Evolutionary conservation across 2,888 invertebrate genomes (phyloP), one percentile per base, ranked within the genome.

Genomic region (Patella caerulea): DNA sequence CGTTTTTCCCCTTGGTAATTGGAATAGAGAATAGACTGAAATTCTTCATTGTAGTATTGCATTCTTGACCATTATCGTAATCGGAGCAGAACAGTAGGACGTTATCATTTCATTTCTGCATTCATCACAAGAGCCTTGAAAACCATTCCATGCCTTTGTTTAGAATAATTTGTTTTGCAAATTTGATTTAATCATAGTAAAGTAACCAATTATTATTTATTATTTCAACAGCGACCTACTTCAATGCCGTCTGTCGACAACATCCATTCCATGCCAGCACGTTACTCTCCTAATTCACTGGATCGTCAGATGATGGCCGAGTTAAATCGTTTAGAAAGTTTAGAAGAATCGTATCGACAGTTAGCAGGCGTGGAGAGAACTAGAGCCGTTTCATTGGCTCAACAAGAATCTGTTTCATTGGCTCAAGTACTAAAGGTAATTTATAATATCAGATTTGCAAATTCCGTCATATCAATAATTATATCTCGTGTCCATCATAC

Each of bases 291-390:
- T 12, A 93, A 93, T 80, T 93, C 93, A 73, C 92, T 94, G 74
- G 93, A 94, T 88, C 91, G 93, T 84, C 93, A 93, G 86, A 93
- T 94, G 86, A 93, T 93, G 87, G 93, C 94, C 0, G 94, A 94
- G 90, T 91, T 94, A 72, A 93, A 94, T 89, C 92, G 94, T 71
- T 88, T 94, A 69, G 94, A 94, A 83, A 93, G 94, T 73, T 93
- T 94, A 86, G 94, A 94, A 79, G 93, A 94, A 87, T 94, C 94
- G 0, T 86, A 94, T 53, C 91, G 92, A 71, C 94, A 94, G 88
- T 92, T 94, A 56, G 92, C 93, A 80, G 93, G 93, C 65, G 93
- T 94, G 76, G 94, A 94, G 88, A 93, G 93, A 82, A 88, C 88
- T 17, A 77, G 90, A 78, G 86, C 88, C 7, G 86, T 92, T 5